Base-by-base conservation (phyloP, 2,888 invertebrate genomes). In the Muschampia plurimacula region DNA sequence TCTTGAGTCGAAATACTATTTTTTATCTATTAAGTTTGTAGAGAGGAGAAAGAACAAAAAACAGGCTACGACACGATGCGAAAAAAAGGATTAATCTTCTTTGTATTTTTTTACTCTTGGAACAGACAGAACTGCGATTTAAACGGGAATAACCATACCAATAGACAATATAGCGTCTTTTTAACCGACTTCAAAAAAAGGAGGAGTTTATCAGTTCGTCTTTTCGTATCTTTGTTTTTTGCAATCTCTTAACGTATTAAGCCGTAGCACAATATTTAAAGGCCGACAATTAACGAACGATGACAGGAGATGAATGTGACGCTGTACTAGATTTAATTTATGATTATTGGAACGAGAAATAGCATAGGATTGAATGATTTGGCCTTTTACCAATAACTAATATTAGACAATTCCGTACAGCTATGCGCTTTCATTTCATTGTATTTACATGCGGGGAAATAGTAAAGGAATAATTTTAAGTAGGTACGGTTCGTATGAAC, bases 381-480 rank as follows among this genome's bases (percentile, higher is more conserved):
- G 70, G 70, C 70, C 46, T 59, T 70, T 70, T 46, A 70, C 70
- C 70, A 70, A 70, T 70, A 65, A 70, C 70, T 70, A 70, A 70
- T 70, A 70, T 70, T 70, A 70, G 70, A 70, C 57, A 70, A 59
- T 49, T 65, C 52, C 32, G 70, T 59, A 46, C 46, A 59, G 65
- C 65, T 65, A 70, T 65, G 65, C 70, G 65, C 46, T 65, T 70
- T 70, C 57, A 49, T 70, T 15, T 70, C 22, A 70, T 46, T 65
- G 36, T 65, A 55, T 65, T 70, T 36, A 69, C 64, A 59, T 46
- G 41, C 46, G 63, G 41, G 12, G 55, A 70, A 57, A 65, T 65
- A 64, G 65, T 65, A 49, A n/a, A 39, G 6, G 28, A 60, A 36
- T 10, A 36, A 60, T 60, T 59, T 59, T 32, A 32, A 60, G 22